A percentile compares a stretch with the other conserved stretches of the same genome.
Evolutionary conservation across 1,140 invertebrate species (phyloP).

Genomic region (Gonioctena quinquepunctata): DNA sequence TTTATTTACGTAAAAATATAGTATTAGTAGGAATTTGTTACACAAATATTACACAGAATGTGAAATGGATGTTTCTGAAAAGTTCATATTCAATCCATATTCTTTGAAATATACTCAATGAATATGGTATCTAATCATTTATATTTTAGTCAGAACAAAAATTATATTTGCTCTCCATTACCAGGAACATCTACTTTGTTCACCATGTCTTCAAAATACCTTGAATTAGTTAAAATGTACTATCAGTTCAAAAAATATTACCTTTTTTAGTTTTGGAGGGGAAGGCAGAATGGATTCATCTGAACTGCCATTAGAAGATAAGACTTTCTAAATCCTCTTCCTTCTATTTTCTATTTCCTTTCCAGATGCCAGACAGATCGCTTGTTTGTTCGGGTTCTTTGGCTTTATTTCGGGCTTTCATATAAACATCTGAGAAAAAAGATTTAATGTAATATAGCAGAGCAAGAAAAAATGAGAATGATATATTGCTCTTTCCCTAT

Average conservation of each 20-base stretch:
- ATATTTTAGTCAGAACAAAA: background rate
- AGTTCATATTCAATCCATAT: background rate
- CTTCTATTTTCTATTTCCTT: background rate
- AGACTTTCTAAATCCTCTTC: background rate
- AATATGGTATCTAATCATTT: background rate
- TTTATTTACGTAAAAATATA: too few species aligned
- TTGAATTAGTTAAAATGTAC: background rate
- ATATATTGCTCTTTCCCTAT: background rate
- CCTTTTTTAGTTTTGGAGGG: background rate
- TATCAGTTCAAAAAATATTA: background rate
- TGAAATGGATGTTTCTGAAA: too few species aligned
- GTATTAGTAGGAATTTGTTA: too few species aligned
- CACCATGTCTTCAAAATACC: background rate
- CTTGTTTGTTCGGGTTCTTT: background rate
- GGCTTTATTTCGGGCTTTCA: background rate
- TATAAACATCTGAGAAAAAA: background rate
- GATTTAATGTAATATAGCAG: background rate
- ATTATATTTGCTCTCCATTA: background rate
- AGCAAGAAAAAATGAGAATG: background rate
- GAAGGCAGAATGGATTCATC: background rate
- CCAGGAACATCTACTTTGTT: background rate
- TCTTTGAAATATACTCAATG: background rate
- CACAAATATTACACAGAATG: too few species aligned
- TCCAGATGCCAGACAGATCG: background rate
- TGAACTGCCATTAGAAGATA: background rate